Percentiles rank a stretch among this genome's conserved stretches.
Evolutionary conservation across 2,797 vertebrate genomes (phyloP).

Genomic region (Ficedula albicollis): DNA sequence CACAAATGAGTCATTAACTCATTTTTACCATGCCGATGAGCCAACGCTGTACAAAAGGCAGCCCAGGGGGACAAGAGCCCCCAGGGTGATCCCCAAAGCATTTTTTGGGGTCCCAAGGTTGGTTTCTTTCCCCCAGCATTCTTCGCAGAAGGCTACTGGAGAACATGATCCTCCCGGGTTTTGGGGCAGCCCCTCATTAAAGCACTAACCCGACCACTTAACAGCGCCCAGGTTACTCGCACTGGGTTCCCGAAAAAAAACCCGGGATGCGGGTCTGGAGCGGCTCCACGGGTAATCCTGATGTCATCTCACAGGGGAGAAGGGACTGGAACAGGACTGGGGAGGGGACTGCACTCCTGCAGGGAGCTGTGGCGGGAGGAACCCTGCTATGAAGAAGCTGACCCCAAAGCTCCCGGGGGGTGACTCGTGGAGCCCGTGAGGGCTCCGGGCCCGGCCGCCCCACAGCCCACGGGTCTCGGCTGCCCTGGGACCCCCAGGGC

Average conservation of each 20-base stretch:
- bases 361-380: too few species aligned
- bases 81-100: not conserved
- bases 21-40: fast-evolving
- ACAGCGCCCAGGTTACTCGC: fast-evolving
- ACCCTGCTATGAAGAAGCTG: fast-evolving
- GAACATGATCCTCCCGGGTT: not conserved
- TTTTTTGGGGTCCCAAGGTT: not conserved
- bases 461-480: not conserved
- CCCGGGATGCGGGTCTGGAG: not conserved
- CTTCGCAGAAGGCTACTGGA: not conserved
- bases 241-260: fast-evolving
- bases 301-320: too few species aligned
- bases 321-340: fast-evolving
- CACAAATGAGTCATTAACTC: not conserved
- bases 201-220: not conserved
- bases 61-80: not conserved
- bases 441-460: fast-evolving
- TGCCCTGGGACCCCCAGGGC: not conserved
- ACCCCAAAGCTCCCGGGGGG: not conserved
- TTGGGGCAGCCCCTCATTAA: not conserved
- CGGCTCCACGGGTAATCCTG: not conserved
- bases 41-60: not conserved
- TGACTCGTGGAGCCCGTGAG: not conserved
- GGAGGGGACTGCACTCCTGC: not conserved
- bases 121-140: fast-evolving